phyloP scores from a whole-genome alignment of 2,113 vertebrate genomes.

The Otis tarda region DNA sequence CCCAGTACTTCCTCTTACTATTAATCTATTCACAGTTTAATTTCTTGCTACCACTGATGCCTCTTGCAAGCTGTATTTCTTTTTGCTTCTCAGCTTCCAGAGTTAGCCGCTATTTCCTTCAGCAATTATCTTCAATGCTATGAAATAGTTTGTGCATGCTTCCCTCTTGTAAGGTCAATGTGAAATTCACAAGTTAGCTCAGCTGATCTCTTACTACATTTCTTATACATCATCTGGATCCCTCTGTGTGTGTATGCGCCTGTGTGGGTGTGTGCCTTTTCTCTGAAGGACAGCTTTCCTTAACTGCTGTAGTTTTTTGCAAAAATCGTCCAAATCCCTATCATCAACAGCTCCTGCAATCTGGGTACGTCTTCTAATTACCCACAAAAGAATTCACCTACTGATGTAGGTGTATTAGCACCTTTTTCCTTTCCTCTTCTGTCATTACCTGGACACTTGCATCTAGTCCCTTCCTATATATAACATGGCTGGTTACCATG shows the following conservation, averaged over 20 bases:
- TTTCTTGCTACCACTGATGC: neutral
- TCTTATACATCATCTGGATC: neutral
- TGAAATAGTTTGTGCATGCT: neutral
- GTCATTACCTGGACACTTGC: neutral
- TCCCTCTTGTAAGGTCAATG: neutral
- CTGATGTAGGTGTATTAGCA: neutral
- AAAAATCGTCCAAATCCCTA: neutral
- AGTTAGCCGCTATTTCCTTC: neutral
- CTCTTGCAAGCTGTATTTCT: neutral
- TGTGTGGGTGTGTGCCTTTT: neutral
- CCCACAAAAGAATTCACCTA: neutral
- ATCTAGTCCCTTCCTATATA: neutral
- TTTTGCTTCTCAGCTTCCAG: neutral
- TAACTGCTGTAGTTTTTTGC: neutral
- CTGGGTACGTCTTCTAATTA: neutral
- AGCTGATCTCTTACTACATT: neutral
- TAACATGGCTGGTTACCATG: neutral
- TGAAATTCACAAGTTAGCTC: neutral
- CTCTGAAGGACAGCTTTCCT: neutral
- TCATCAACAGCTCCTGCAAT: neutral
- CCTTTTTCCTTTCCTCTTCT: neutral
- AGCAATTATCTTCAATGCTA: neutral
- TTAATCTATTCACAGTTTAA: neutral
- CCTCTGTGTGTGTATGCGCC: neutral
- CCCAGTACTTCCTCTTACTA: neutral